Evolutionary conservation across 2,888 invertebrate genomes (phyloP), one percentile per base, ranked within the genome.

Genomic region (Leptinotarsa haldemani): DNA sequence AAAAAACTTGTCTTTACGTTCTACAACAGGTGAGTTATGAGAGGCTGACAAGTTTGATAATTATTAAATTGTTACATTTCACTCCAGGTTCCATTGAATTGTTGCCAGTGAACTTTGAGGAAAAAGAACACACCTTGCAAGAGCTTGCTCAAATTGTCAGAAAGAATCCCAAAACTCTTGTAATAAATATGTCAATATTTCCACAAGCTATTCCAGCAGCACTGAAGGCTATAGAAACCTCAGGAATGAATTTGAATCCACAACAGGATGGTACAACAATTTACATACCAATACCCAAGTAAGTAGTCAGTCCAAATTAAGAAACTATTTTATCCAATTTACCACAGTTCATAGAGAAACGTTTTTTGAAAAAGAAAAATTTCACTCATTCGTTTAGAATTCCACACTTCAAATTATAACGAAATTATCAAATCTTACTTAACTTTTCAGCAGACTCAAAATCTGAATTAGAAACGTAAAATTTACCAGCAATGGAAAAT

Each of bases 191-290:
- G 90, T 88, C 93, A 67, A 90, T 93, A 0, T 95, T 96, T 86
- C 97, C 98, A 0, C 95, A 96, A 90, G 94, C 94, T 12, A 94
- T 96, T 82, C 94, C 95, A 12, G 90, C 92, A 78, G 94, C 94
- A 7, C 82, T 97, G 46, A 92, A 93, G 83, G 92, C 95, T 2
- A 90, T 98, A 65, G 88, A 90, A 70, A 91, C 91, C 52, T 96
- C 96, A 74, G 97, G 97, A 13, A 91, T 98, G 90, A 97, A 97
- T 87, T 88, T 98, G 71, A 97, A 96, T 88, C 97, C 97, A 0
- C 97, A 98, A 85, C 97, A 97, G 87, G 98, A 98, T 85, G 97
- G 97, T 25, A 97, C 96, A 1, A 95, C 94, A 2, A 87, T 98
- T 65, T 97, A 92, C 87, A 90, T 98, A 69, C 95, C 96, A 52